phyloP scores from a whole-genome alignment of 2,888 invertebrate species.

The Schizaphis graminum region DNA sequence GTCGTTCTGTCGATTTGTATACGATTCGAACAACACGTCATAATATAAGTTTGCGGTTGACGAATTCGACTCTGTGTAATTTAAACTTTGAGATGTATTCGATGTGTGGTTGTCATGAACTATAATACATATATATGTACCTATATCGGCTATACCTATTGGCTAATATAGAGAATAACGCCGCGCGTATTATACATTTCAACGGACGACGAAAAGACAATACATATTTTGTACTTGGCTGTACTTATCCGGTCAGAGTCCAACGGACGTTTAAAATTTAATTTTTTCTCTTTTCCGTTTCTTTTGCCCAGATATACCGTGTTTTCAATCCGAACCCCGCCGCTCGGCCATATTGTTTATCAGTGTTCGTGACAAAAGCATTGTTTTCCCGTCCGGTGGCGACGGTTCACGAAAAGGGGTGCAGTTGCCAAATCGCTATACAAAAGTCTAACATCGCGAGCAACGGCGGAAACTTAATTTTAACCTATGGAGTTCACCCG shows the following conservation, averaged over 20 bases:
- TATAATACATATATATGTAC: too few relatives aligned
- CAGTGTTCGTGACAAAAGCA: conserved; percentile 42
- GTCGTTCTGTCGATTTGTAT: neutral
- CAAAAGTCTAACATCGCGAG: neutral
- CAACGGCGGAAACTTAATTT: conserved; percentile 25
- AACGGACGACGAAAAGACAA: neutral
- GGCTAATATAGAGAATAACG: neutral
- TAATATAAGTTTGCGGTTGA: neutral
- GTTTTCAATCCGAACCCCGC: conserved; percentile 11
- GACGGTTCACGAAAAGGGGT: neutral
- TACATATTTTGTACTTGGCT: neutral
- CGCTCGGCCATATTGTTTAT: conserved; percentile 32
- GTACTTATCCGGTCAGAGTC: neutral
- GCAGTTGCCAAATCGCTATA: neutral
- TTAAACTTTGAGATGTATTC: neutral
- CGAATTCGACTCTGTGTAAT: neutral
- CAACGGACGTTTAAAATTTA: neutral
- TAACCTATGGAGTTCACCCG: neutral
- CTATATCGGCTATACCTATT: neutral
- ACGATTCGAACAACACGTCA: neutral
- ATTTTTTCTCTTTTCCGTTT: neutral
- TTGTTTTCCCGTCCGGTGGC: neutral
- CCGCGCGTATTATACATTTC: neutral
- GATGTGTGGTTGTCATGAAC: neutral
- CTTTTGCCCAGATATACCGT: neutral